phyloP scores from a whole-genome alignment of 2,797 vertebrate genomes.

The Notolepis coatsorum region DNA sequence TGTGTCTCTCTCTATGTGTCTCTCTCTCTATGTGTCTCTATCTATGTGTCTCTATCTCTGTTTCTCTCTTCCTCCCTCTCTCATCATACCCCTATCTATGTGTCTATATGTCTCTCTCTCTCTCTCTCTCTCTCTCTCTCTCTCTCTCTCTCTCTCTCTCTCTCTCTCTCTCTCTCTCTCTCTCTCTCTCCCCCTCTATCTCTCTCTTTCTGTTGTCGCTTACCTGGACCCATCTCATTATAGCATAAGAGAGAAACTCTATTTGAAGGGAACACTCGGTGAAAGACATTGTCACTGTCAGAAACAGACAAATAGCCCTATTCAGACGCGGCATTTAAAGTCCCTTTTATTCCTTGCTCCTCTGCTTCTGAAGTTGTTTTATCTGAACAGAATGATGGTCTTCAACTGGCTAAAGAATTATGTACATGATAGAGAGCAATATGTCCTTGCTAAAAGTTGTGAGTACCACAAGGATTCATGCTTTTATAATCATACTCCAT shows the following conservation, averaged over 20 bases:
- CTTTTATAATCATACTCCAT: too few species aligned
- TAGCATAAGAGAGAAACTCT: background rate
- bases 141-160: background rate
- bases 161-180: background rate
- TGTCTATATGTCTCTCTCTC: background rate
- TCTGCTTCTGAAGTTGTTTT: slow-evolving; percentile 29
- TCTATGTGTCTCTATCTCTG: background rate
- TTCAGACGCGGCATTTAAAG: slow-evolving; percentile 11
- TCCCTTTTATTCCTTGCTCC: slow-evolving; percentile 3
- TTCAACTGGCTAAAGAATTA: too few species aligned
- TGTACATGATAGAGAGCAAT: slow-evolving; percentile 25
- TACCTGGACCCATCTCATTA: background rate
- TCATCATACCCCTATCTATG: too few species aligned
- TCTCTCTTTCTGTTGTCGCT: background rate
- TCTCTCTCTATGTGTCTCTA: background rate
- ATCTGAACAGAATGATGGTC: slow-evolving; percentile 35
- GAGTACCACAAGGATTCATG: too few species aligned
- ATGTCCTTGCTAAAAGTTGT: too few species aligned
- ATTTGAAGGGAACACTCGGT: background rate
- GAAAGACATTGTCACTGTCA: slow-evolving; percentile 26
- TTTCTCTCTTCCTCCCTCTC: background rate
- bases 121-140: background rate
- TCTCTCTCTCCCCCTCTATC: background rate
- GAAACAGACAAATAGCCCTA: slow-evolving; percentile 17
- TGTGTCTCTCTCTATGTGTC: too few species aligned